Evolutionary conservation across 2,113 vertebrate genomes (phyloP).

Genomic region (Salminus brasiliensis): DNA sequence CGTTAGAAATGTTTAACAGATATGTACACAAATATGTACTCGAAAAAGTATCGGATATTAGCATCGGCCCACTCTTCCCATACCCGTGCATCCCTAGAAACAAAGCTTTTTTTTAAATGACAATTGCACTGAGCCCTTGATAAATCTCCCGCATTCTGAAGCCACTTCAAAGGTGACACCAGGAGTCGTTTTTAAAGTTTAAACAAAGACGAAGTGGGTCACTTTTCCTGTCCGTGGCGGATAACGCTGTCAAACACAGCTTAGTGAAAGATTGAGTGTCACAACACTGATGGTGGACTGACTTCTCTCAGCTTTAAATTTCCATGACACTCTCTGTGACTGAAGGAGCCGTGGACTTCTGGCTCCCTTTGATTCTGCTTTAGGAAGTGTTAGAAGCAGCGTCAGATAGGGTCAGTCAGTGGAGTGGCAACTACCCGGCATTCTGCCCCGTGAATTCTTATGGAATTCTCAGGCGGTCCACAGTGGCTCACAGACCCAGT

Average conservation of each 20-base stretch:
- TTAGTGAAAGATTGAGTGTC: slow-evolving; percentile 51
- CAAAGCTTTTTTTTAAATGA: too few species aligned
- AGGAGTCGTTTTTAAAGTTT: slow-evolving; percentile 26
- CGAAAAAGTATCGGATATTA: too few species aligned
- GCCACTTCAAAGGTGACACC: slow-evolving; percentile 18
- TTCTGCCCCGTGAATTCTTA: too few species aligned
- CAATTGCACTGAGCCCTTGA: background rate
- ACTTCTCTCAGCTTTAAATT: slow-evolving; percentile 26
- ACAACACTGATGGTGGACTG: slow-evolving; percentile 6
- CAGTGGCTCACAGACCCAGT: background rate
- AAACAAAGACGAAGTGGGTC: background rate
- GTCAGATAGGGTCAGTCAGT: background rate
- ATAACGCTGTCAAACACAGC: slow-evolving; percentile 46
- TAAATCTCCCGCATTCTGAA: slow-evolving; percentile 23
- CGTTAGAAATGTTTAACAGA: too few species aligned
- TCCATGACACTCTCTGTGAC: slow-evolving; percentile 10
- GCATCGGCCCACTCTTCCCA: too few species aligned
- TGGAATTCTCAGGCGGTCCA: background rate
- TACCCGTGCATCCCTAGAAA: too few species aligned
- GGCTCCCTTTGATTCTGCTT: slow-evolving; percentile 28
- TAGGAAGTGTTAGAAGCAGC: background rate
- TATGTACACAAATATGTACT: too few species aligned
- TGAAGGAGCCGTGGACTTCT: background rate
- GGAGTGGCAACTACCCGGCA: background rate
- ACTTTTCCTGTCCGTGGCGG: slow-evolving; percentile 24